Evolutionary conservation across 2,113 vertebrate genomes (phyloP).

Genomic region (Amia ocellicauda): DNA sequence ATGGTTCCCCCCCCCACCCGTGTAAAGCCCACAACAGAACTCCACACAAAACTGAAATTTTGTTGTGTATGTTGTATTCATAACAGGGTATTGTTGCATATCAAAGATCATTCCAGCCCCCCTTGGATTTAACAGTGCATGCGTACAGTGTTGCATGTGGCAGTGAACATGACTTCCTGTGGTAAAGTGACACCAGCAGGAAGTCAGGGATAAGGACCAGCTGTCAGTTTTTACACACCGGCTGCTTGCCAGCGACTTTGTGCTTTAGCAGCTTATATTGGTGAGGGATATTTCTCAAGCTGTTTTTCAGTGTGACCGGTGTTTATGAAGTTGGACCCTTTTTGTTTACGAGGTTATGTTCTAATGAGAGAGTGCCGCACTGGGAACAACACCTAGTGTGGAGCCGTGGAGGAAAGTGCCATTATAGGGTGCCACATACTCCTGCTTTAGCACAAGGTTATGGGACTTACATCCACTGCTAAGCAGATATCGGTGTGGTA

Average conservation of each 20-base stretch:
- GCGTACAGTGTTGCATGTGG: background rate
- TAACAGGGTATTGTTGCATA: background rate
- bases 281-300: background rate
- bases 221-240: background rate
- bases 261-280: too few relatives aligned
- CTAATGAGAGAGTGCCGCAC: background rate
- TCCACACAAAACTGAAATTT: too few relatives aligned
- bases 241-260: too few relatives aligned
- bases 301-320: background rate
- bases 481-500: conserved; percentile 28
- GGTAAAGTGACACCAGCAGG: conserved; percentile 3
- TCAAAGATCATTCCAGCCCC: background rate
- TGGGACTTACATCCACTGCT: conserved; percentile 33
- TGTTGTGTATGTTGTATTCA: background rate
- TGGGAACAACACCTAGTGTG: background rate
- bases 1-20: background rate
- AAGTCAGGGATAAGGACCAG: background rate
- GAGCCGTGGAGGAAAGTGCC: background rate
- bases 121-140: background rate
- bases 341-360: background rate
- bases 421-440: conserved; percentile 6
- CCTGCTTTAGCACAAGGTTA: conserved; percentile 14
- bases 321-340: background rate
- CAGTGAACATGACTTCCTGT: background rate
- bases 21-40: background rate